Evolutionary conservation across 1,140 invertebrate genomes (phyloP).

Genomic region (Drosophila insularis): DNA sequence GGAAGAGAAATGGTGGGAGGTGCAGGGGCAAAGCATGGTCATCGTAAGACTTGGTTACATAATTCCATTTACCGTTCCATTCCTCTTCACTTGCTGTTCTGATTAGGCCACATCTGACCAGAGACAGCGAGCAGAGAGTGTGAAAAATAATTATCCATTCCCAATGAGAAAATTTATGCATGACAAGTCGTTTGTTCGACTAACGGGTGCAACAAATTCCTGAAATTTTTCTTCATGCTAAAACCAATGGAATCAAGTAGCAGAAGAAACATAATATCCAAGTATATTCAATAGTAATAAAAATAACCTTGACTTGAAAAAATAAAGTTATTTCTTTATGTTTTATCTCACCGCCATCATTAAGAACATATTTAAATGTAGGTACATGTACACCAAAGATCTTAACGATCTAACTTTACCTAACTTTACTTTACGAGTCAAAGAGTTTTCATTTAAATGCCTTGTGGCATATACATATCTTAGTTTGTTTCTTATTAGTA

Average conservation of each 20-base stretch:
- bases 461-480: too few species aligned
- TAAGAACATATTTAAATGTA: too few species aligned
- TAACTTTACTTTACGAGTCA: too few species aligned
- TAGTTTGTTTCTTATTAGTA: too few species aligned
- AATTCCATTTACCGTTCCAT: conserved; percentile 68
- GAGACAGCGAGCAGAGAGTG: neutral
- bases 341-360: too few species aligned
- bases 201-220: neutral
- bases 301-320: too few species aligned
- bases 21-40: neutral
- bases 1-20: neutral
- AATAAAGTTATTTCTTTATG: too few species aligned
- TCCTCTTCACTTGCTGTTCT: conserved; percentile 56
- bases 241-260: neutral
- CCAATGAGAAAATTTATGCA: conserved; percentile 11
- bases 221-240: neutral
- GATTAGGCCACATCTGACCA: conserved; percentile 44
- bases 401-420: too few species aligned
- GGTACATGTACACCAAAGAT: too few species aligned
- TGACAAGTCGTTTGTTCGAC: conserved; percentile 7
- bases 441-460: too few species aligned
- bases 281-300: too few species aligned
- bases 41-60: conserved; percentile 65
- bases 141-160: conserved; percentile 10
- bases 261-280: too few species aligned